Base-by-base conservation (phyloP, 2,888 invertebrate species). In the Chydorus sphaericus region DNA sequence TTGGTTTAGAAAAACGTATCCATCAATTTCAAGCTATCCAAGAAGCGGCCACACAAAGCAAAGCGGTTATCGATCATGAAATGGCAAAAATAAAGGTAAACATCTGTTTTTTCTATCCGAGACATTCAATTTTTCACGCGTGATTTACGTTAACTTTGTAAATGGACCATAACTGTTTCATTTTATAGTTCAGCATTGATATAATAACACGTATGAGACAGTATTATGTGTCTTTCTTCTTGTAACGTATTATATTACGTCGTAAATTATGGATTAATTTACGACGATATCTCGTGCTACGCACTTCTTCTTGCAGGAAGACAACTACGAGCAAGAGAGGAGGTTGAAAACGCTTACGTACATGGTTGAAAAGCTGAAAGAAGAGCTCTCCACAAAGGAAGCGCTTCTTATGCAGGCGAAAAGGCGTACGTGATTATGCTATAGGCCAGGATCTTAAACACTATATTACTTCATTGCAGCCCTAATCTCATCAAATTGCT, bases 351-450 rank as follows among this genome's bases (percentile, higher is more conserved):
- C 52, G 1, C 33, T 52, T 4, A 36, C 23, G 4, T 52, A 36
- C 52, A 52, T 36, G 31, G 52, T 52, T 33, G 52, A 52, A 23
- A 31, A 33, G 26, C 52, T 52, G 1, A 52, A 52, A 52, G 52
- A 52, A 36, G 52, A 52, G 36, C 33, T 52, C 10, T 33, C 33
- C 4, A 20, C 37, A 14, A 52, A 31, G 11, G 52, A 52, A 18
- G 36, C 52, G 3, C 3, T 26, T 10, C 36, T 52, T 8, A 36
- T 52, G 26, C 31, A 52, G 18, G 52, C 23, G 36, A 52, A 36
- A n/a, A 16, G 36, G n/a, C 20, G 52, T 52, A 52, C 18, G 30
- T 3, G 30, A 5, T 16, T 30, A n/a, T n/a, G n/a, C n/a, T n/a
- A 5, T 6, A 39, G 20, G 20, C 16, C 7, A 36, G 7, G 3